Evolutionary conservation across 2,888 invertebrate genomes (phyloP).

Genomic region (Bursaphelenchus okinawaensis): DNA sequence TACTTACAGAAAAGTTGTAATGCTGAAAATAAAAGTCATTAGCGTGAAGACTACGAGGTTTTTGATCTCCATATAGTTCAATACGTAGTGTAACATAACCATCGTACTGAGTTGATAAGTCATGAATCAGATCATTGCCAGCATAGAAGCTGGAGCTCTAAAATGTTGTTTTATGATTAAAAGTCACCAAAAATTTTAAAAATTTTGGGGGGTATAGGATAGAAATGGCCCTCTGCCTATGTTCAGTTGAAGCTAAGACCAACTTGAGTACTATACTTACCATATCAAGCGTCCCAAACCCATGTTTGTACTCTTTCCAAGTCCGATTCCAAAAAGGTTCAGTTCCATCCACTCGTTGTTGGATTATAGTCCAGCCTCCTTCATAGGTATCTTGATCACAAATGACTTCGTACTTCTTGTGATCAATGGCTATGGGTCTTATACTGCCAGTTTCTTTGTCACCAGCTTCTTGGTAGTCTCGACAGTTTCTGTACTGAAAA

Average conservation of each 20-base stretch:
- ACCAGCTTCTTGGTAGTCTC: not conserved
- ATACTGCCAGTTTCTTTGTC: not conserved
- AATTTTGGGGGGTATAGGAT: too few relatives aligned
- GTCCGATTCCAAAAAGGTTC: conserved; percentile 39
- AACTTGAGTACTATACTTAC: too few relatives aligned
- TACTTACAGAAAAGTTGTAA: not conserved
- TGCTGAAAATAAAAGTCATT: conserved; percentile 15
- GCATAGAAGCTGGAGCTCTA: conserved; percentile 36
- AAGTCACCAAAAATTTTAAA: not conserved
- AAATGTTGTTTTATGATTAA: conserved; percentile 13
- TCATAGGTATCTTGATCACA: conserved; percentile 27
- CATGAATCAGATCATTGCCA: conserved; percentile 45
- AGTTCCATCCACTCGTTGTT: conserved; percentile 30
- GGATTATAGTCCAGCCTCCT: conserved; percentile 37
- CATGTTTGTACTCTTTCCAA: conserved; percentile 41
- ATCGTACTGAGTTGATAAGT: conserved; percentile 21
- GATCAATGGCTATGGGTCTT: not conserved
- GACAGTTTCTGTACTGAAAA: not conserved
- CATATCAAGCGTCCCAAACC: conserved; percentile 32
- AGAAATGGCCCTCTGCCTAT: too few relatives aligned
- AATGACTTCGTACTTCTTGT: conserved; percentile 15
- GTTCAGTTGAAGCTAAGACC: too few relatives aligned
- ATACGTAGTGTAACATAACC: conserved; percentile 32
- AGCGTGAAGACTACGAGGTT: conserved; percentile 29
- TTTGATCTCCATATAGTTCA: conserved; percentile 43